These are phyloP conservation scores for Papilio dardanus DNA, from an alignment of 1,140 invertebrate genomes.

Conservation along the genomic window DNA sequence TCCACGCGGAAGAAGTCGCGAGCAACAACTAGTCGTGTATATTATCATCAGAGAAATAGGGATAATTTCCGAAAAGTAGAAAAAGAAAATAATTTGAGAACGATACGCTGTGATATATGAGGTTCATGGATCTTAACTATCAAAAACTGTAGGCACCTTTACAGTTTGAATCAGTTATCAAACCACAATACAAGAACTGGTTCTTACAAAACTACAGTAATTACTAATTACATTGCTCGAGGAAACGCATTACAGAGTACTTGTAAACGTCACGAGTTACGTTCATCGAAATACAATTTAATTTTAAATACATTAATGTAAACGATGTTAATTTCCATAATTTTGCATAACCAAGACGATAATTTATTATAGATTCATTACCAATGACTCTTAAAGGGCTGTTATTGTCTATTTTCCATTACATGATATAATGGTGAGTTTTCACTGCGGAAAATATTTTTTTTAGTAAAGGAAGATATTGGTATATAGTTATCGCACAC, in stretches of 20 bases:
- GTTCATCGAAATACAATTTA: neutral
- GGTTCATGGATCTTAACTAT: neutral
- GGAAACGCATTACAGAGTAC: neutral
- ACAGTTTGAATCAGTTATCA: neutral
- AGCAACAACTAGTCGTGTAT: too few relatives aligned
- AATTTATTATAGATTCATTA: neutral
- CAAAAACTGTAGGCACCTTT: neutral
- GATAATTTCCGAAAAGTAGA: too few relatives aligned
- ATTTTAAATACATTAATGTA: neutral
- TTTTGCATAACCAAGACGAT: neutral
- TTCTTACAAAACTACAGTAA: slow-evolving; percentile 18
- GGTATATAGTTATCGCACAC: too few relatives aligned
- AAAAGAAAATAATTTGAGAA: too few relatives aligned
- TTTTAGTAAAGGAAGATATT: too few relatives aligned
- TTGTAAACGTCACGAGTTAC: neutral
- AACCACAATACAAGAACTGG: neutral
- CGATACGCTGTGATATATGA: too few relatives aligned
- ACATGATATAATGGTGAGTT: too few relatives aligned
- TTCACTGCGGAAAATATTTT: neutral
- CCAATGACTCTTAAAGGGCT: neutral
- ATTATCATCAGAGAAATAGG: too few relatives aligned
- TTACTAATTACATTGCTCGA: slow-evolving; percentile 4
- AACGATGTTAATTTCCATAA: neutral
- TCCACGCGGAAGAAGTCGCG: too few relatives aligned
- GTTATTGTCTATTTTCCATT: neutral